Evolutionary conservation across 2,888 invertebrate genomes (phyloP), one percentile per base, ranked within the genome.

Genomic region (Shargacucullia verbasci): DNA sequence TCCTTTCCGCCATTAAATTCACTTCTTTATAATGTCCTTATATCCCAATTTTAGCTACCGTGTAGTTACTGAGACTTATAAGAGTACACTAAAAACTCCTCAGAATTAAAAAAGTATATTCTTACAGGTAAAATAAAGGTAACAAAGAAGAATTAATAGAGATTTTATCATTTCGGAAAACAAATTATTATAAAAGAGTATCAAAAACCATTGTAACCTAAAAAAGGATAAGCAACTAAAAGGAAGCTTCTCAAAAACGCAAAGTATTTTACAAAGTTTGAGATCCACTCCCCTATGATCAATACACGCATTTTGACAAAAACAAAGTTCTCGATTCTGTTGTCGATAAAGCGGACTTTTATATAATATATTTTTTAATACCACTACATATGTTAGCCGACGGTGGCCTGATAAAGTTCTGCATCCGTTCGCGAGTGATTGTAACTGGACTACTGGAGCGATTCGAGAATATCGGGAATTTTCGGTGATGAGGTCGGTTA

Each of bases 311-410:
- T 62, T 66, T 68, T 60, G 56, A 72, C 74, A 78, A 73, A 60
- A 75, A 76, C 71, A 73, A 63, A 65, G 46, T 58, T 39, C 48
- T 37, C 60, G 74, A 61, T 70, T 76, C 73, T 73, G 57, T 38
- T 38, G 47, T 8, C 60, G 85, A 85, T 84, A 86, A 86, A 71
- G 53, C 58, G 45, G 61, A 72, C 50, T 79, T n/a, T 76, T 72
- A 78, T 80, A 82, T 79, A 82, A 80, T 77, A 77, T 71, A 76
- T 60, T 57, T 76, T 71, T 63, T 38, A 47, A 52, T 72, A 78
- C 80, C 78, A 68, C 60, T 69, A 65, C 83, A 81, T 81, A 86
- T 84, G 81, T 81, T 79, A 83, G 74, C 69, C 65, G 78, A 60
- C 81, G 52, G 65, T 73, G 72, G 68, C 59, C 59, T 29, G 82